Conservation (phyloP, 2,797 vertebrate species). For the Rhinatrema bivittatum region DNA sequence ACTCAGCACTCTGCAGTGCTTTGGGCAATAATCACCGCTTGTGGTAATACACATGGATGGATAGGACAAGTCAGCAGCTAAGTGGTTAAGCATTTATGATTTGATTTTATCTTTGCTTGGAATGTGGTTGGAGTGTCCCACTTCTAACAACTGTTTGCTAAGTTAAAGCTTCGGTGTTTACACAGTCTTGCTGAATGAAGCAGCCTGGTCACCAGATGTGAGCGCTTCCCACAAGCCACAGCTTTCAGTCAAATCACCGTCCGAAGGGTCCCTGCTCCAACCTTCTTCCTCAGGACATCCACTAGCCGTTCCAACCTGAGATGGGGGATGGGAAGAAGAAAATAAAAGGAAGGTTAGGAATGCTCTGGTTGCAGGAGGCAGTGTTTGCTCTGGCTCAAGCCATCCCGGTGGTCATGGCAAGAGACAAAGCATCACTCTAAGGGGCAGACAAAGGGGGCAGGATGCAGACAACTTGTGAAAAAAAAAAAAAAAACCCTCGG, state of each 20-base stretch:
- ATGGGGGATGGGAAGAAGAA: slow-evolving; percentile 25
- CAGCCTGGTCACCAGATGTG: slow-evolving; percentile 87
- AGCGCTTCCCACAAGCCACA: slow-evolving; percentile 50
- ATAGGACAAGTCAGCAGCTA: slow-evolving; percentile 63
- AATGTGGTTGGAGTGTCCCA: slow-evolving; percentile 76
- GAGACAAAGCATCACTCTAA: slow-evolving; percentile 54
- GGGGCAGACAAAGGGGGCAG: slow-evolving; percentile 37
- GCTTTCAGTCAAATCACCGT: slow-evolving; percentile 79
- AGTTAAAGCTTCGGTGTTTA: slow-evolving; percentile 79
- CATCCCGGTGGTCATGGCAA: slow-evolving; percentile 39
- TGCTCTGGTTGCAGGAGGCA: slow-evolving; percentile 51
- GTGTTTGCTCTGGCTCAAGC: slow-evolving; percentile 49
- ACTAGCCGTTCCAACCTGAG: slow-evolving; percentile 90
- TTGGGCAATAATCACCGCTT: slow-evolving; percentile 50
- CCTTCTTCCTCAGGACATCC: slow-evolving; percentile 91
- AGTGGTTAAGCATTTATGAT: slow-evolving; percentile 83
- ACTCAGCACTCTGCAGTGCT: no score
- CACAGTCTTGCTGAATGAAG: slow-evolving; percentile 71
- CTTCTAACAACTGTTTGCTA: slow-evolving; percentile 85
- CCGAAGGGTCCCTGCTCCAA: slow-evolving; percentile 81
- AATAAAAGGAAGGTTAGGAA: slow-evolving; percentile 45
- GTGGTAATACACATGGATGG: slow-evolving; percentile 56
- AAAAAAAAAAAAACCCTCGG: no score
- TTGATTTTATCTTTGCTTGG: slow-evolving; percentile 71
- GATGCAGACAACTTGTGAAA: slow-evolving; percentile 36